These are phyloP conservation scores for Centropus unirufus DNA, from an alignment of 2,113 vertebrate species.

Conservation along the genomic window DNA sequence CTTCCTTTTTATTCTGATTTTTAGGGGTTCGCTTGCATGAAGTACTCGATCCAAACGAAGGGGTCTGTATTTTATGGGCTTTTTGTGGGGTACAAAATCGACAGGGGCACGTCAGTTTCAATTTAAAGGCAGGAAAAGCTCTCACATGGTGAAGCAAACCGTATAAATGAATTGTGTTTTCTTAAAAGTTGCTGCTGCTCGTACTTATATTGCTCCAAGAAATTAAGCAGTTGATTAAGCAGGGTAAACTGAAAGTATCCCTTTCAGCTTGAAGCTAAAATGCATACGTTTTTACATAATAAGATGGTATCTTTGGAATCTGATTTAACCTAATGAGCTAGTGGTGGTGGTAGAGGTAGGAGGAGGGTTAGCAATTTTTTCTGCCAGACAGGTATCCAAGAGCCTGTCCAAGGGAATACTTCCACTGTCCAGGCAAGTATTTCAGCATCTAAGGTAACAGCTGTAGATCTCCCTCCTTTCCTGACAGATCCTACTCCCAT, in stretches of 20 bases:
- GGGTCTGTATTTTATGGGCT: background rate
- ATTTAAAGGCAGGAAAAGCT: background rate
- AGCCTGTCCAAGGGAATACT: conserved; percentile 39
- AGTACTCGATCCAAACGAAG: background rate
- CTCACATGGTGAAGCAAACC: background rate
- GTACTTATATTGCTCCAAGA: background rate
- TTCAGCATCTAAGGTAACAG: conserved; percentile 46
- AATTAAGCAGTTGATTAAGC: background rate
- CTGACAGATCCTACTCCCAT: conserved; percentile 10
- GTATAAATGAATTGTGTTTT: background rate
- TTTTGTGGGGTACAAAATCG: background rate
- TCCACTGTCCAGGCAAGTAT: conserved; percentile 43
- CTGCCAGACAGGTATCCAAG: conserved; percentile 21
- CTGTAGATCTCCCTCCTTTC: conserved; percentile 44
- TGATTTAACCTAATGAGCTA: background rate
- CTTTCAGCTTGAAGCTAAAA: conserved; percentile 3
- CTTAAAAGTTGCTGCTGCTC: background rate
- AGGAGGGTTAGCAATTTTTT: conserved; percentile 34
- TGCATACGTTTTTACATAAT: background rate
- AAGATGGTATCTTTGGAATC: background rate
- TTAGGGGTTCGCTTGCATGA: background rate
- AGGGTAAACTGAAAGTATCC: background rate
- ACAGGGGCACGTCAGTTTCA: background rate
- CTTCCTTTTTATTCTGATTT: background rate
- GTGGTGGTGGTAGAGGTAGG: conserved; percentile 3